Evolutionary conservation across 2,888 invertebrate species (phyloP), one percentile per base, ranked within the genome.

Genomic region (Chrysotoxum bicinctum): DNA sequence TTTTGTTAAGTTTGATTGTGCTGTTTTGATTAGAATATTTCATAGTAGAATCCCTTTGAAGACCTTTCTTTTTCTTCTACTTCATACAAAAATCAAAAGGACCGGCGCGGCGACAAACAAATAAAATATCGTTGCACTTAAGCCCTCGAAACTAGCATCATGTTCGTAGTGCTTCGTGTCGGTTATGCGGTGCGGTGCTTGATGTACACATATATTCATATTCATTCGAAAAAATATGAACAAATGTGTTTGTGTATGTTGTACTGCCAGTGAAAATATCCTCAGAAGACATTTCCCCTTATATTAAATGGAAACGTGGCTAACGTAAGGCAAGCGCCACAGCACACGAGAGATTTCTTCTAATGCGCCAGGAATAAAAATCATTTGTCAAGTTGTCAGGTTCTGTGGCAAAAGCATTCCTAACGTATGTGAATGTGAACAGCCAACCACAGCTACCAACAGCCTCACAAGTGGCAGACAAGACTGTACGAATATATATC

Each of bases 381-480:
- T 85, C 85, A 85, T 85, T 85, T 85, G 85, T 85, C 85, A 85
- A 85, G 81, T 81, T 85, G 85, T 85, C 85, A 85, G 80, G 80
- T 76, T 81, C 81, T 81, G 76, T 85, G 81, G 81, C 68, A 85
- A 85, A 85, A 85, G 69, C 81, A 85, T 85, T 85, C 81, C 60
- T 77, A 85, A 85, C 81, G 81, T 80, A 85, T 85, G 77, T 85
- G 85, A 76, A 80, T 85, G 76, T 68, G 66, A 85, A 58, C 56
- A 40, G 64, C 64, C 69, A 64, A 37, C 64, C 64, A 50, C 21
- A 26, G 48, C 56, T 60, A 80, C 62, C 40, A 56, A 40, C 60
- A 74, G 37, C 56, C 66, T 73, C 35, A 60, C 68, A 74, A 82
- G 76, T 76, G 54, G 66, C 68, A 72, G 30, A 19, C 80, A 78